Percentiles rank a stretch among this genome's conserved stretches.
These are phyloP conservation scores for Lepeophtheirus nordmannii DNA, from an alignment of 2,888 invertebrate genomes.

Conservation along the genomic window DNA sequence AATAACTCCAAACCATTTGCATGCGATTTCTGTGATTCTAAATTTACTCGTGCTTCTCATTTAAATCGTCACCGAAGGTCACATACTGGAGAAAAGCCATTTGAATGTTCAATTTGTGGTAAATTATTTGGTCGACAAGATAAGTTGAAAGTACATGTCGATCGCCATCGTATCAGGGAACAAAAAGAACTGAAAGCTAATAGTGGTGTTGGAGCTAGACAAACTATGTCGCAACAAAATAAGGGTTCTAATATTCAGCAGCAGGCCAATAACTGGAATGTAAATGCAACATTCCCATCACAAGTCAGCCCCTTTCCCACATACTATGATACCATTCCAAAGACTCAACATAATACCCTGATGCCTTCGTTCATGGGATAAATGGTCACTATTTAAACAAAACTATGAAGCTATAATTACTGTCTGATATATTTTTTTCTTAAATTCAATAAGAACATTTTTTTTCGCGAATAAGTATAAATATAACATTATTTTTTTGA, in stretches of 20 bases:
- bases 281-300: neutral
- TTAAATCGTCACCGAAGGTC: slow-evolving; percentile 11
- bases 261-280: neutral
- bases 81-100: slow-evolving; percentile 21
- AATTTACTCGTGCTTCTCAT: slow-evolving; percentile 17
- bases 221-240: neutral
- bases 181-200: neutral
- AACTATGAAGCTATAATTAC: no score
- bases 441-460: no score
- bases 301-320: neutral
- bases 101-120: slow-evolving; percentile 8
- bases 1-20: slow-evolving; percentile 19
- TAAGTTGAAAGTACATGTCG: slow-evolving; percentile 18
- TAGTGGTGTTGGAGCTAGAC: neutral
- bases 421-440: no score
- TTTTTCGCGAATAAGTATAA: no score
- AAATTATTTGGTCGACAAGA: slow-evolving; percentile 16
- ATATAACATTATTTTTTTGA: no score
- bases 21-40: slow-evolving; percentile 20
- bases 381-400: neutral
- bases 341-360: neutral
- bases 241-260: neutral
- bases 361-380: no score
- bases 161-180: slow-evolving; percentile 11
- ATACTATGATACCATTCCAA: neutral